Conservation (phyloP, 2,113 vertebrate genomes). For the Chaenogobius annularis region DNA sequence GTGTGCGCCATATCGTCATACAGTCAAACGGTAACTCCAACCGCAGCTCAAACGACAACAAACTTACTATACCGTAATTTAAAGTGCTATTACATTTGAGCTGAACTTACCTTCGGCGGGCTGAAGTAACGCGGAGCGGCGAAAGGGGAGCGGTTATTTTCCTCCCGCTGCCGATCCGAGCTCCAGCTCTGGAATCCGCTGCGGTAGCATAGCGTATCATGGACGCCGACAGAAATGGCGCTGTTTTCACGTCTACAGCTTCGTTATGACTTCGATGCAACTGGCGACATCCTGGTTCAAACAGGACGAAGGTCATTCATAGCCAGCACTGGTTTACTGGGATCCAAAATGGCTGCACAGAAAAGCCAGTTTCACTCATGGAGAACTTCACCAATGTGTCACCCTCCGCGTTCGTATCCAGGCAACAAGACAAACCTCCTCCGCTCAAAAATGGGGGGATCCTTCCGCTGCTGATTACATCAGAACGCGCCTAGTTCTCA, state of each 20-base stretch:
- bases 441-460: slow-evolving; percentile 58
- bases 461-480: slow-evolving; percentile 78
- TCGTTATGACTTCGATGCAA: slow-evolving; percentile 50
- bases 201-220: slow-evolving; percentile 79
- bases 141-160: slow-evolving; percentile 78
- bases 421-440: slow-evolving; percentile 75
- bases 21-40: slow-evolving; percentile 21
- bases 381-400: slow-evolving; percentile 42
- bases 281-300: slow-evolving; percentile 74
- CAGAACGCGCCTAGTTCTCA: slow-evolving; percentile 75
- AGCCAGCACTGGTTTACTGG: fast-evolving
- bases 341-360: slow-evolving; percentile 70
- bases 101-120: slow-evolving; percentile 69
- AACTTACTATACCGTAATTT: not conserved
- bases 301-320: slow-evolving; percentile 8
- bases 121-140: slow-evolving; percentile 67
- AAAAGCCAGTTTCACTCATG: slow-evolving; percentile 44
- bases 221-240: slow-evolving; percentile 76
- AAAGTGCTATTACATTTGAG: not conserved
- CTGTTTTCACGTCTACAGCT: slow-evolving; percentile 59
- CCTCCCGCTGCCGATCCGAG: slow-evolving; percentile 81
- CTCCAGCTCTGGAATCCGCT: slow-evolving; percentile 79
- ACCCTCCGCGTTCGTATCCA: slow-evolving; percentile 72
- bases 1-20: slow-evolving; percentile 68
- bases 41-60: not conserved